Percentiles rank a stretch among this genome's conserved stretches.
These are phyloP conservation scores for Epistrophe eligans DNA, from an alignment of 2,888 invertebrate genomes.

Conservation along the genomic window DNA sequence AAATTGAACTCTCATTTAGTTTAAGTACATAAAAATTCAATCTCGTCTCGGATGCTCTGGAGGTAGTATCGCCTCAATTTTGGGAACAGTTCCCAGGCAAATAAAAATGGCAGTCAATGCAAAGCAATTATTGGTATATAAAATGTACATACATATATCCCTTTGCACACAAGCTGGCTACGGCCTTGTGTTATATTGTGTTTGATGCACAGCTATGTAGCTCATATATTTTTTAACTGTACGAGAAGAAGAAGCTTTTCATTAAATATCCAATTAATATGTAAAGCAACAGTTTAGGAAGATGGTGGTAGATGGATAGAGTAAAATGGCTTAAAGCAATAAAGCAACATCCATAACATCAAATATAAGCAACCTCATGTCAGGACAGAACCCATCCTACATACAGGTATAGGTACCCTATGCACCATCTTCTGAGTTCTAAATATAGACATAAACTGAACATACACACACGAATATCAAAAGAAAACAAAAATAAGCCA, in stretches of 20 bases:
- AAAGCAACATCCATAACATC: slow-evolving; percentile 40
- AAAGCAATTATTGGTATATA: no score
- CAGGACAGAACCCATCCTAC: background rate
- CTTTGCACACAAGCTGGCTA: background rate
- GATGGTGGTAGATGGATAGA: background rate
- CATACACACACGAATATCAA: background rate
- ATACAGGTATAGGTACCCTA: background rate
- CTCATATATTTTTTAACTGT: background rate
- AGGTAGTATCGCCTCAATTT: no score
- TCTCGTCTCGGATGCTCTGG: no score
- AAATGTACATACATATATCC: no score
- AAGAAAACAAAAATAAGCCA: slow-evolving; percentile 29
- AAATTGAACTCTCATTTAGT: no score
- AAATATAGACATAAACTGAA: background rate
- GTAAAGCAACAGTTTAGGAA: slow-evolving; percentile 61
- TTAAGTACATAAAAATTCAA: no score
- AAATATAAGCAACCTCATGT: background rate
- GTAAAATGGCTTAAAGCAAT: slow-evolving; percentile 20
- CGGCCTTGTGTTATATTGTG: background rate
- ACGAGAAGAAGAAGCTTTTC: slow-evolving; percentile 37
- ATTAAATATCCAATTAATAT: slow-evolving; percentile 69
- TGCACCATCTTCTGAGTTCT: background rate
- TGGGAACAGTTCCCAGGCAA: no score
- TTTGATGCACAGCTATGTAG: background rate
- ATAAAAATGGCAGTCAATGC: no score